These are phyloP conservation scores for Calameuta filiformis DNA, from an alignment of 2,888 invertebrate genomes.

Conservation along the genomic window DNA sequence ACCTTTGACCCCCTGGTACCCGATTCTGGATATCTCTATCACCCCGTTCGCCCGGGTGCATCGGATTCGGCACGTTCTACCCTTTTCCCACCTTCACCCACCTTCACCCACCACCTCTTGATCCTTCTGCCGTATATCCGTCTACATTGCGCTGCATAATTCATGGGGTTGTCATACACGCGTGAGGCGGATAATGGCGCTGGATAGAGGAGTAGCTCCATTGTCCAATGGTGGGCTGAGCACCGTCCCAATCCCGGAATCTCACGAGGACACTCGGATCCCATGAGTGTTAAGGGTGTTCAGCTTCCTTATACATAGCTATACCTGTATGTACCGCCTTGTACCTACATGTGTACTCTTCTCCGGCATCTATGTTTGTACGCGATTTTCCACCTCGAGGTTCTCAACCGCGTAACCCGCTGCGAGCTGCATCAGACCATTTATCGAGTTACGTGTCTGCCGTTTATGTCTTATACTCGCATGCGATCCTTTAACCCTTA, in stretches of 20 bases:
- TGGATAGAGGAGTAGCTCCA: slow-evolving; percentile 50
- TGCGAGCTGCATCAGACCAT: not conserved
- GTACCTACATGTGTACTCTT: not conserved
- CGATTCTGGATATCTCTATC: not conserved
- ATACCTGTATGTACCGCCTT: not conserved
- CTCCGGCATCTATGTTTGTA: not conserved
- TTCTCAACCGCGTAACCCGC: not conserved
- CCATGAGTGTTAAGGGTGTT: not conserved
- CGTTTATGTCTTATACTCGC: not conserved
- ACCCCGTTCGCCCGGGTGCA: not conserved
- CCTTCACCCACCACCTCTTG: not conserved
- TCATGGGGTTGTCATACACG: slow-evolving; percentile 63
- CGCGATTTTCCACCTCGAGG: not conserved
- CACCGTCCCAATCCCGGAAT: slow-evolving; percentile 46
- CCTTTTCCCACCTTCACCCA: slow-evolving; percentile 2
- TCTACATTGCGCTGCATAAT: slow-evolving; percentile 64
- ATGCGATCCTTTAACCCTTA: not conserved
- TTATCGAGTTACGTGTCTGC: not conserved
- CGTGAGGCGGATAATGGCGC: slow-evolving; percentile 62
- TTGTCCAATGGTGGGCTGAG: slow-evolving; percentile 46
- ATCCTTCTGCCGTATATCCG: slow-evolving; percentile 48
- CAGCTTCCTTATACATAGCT: not conserved
- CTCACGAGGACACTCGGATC: slow-evolving; percentile 19
- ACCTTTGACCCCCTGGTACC: not conserved
- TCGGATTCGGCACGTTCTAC: slow-evolving; percentile 6